These are phyloP conservation scores for Bovichtus diacanthus DNA, from an alignment of 2,797 vertebrate genomes.

Conservation along the genomic window DNA sequence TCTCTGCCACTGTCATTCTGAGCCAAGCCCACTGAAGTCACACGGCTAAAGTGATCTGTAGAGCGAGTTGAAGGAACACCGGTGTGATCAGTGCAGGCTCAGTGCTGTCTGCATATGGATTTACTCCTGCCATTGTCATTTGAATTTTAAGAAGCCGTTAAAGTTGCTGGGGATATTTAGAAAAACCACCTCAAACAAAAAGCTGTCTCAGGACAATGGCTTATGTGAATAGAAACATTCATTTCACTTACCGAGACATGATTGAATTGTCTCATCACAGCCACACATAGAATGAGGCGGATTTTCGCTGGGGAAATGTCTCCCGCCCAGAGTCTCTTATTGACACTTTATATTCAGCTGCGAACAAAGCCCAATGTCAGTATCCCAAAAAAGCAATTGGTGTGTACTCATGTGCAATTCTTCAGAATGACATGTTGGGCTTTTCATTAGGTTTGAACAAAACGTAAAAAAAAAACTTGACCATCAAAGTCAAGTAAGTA, in stretches of 20 bases:
- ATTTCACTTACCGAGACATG: slow-evolving; percentile 51
- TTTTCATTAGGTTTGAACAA: slow-evolving; percentile 6
- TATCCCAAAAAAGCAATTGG: slow-evolving; percentile 17
- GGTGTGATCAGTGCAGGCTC: slow-evolving; percentile 37
- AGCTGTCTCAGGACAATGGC: slow-evolving; percentile 36
- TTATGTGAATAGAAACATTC: slow-evolving; percentile 52
- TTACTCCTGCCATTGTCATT: slow-evolving; percentile 41
- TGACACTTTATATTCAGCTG: slow-evolving; percentile 47
- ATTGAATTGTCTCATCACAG: slow-evolving; percentile 55
- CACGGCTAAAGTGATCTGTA: slow-evolving; percentile 24
- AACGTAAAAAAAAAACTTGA: neutral
- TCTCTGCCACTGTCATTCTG: neutral
- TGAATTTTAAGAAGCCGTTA: slow-evolving; percentile 57
- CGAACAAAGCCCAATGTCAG: slow-evolving; percentile 49
- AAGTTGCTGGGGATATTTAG: slow-evolving; percentile 58
- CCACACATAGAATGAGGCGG: slow-evolving; percentile 29
- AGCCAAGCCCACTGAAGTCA: slow-evolving; percentile 8
- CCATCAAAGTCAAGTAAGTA: neutral
- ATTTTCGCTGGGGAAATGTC: slow-evolving; percentile 34
- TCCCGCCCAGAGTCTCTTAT: slow-evolving; percentile 28
- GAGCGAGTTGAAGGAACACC: slow-evolving; percentile 18
- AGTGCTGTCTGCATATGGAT: slow-evolving; percentile 40
- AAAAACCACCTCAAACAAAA: slow-evolving; percentile 48
- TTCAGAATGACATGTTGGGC: slow-evolving; percentile 4
- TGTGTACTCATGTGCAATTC: slow-evolving; percentile 10